Conservation (phyloP, 2,888 invertebrate genomes). For the Gisinianus flammeolus region DNA sequence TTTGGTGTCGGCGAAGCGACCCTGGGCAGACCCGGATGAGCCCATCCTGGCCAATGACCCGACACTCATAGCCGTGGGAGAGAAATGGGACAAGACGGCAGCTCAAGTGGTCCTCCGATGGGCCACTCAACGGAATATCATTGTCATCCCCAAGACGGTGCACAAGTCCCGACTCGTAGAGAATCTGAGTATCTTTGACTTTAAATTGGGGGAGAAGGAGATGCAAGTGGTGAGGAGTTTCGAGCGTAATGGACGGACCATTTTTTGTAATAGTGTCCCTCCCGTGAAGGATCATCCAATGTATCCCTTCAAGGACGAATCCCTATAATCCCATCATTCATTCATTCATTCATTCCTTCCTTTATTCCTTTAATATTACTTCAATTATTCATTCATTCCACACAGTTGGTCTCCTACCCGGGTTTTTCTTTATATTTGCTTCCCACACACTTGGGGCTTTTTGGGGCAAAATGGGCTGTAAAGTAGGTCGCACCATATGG, state of each 20-base stretch:
- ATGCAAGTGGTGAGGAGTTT: slow-evolving; percentile 60
- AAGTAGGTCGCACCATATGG: too few relatives aligned
- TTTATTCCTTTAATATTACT: too few relatives aligned
- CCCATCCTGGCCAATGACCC: slow-evolving; percentile 75
- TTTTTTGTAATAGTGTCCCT: too few relatives aligned
- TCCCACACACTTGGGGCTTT: too few relatives aligned
- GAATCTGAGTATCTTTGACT: slow-evolving; percentile 62
- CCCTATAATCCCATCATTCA: too few relatives aligned
- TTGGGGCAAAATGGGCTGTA: too few relatives aligned
- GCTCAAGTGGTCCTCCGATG: slow-evolving; percentile 75
- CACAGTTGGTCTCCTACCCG: too few relatives aligned
- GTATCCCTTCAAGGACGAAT: too few relatives aligned
- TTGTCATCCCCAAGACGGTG: slow-evolving; percentile 63
- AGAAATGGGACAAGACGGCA: slow-evolving; percentile 71
- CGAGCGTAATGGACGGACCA: slow-evolving; percentile 66
- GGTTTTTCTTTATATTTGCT: too few relatives aligned
- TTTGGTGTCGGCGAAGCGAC: slow-evolving; percentile 65
- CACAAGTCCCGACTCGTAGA: slow-evolving; percentile 61
- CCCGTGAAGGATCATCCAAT: too few relatives aligned
- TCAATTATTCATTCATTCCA: too few relatives aligned
- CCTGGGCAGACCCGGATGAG: slow-evolving; percentile 73
- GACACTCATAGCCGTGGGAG: slow-evolving; percentile 69
- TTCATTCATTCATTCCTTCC: too few relatives aligned
- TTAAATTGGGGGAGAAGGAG: slow-evolving; percentile 61
- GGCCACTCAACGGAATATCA: slow-evolving; percentile 63